These are phyloP conservation scores for Drosophila cardini DNA, from an alignment of 1,140 invertebrate species.

Conservation along the genomic window DNA sequence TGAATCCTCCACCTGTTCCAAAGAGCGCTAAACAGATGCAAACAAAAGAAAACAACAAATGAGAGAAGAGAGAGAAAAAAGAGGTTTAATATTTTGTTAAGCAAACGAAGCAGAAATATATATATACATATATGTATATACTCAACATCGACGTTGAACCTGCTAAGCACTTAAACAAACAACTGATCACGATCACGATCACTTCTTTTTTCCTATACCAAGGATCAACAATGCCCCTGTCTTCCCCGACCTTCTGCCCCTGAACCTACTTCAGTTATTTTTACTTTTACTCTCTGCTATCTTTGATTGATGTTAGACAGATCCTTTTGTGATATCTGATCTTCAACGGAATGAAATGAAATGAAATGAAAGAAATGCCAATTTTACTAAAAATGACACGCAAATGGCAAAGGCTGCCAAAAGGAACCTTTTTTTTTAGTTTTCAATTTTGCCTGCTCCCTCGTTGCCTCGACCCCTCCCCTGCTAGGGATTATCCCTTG, in stretches of 20 bases:
- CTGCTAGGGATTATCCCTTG: conserved; percentile 39
- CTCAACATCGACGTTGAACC: conserved; percentile 51
- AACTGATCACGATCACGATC: conserved; percentile 68
- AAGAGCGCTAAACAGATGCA: conserved; percentile 52
- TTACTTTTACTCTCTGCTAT: conserved; percentile 75
- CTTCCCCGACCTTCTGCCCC: not conserved
- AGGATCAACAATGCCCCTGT: conserved; percentile 55
- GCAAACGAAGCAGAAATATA: conserved; percentile 76
- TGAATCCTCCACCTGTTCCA: conserved; percentile 68
- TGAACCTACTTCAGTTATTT: conserved; percentile 21
- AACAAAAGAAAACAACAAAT: conserved; percentile 39
- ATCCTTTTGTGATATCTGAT: conserved; percentile 76
- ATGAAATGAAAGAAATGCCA: conserved; percentile 69
- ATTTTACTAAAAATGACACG: conserved; percentile 78
- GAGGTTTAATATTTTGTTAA: conserved; percentile 73
- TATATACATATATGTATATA: conserved; percentile 42
- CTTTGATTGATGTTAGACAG: conserved; percentile 63
- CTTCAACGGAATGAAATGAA: conserved; percentile 26
- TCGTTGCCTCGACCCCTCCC: not conserved
- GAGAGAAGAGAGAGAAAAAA: conserved; percentile 23
- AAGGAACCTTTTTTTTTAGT: conserved; percentile 22
- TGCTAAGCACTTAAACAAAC: conserved; percentile 80
- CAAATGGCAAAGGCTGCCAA: conserved; percentile 60
- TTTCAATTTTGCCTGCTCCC: conserved; percentile 13
- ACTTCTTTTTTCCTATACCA: conserved; percentile 24